Evolutionary conservation across 1,140 invertebrate genomes (phyloP), one percentile per base, ranked within the genome.

Genomic region (Drosophila lacertosa): DNA sequence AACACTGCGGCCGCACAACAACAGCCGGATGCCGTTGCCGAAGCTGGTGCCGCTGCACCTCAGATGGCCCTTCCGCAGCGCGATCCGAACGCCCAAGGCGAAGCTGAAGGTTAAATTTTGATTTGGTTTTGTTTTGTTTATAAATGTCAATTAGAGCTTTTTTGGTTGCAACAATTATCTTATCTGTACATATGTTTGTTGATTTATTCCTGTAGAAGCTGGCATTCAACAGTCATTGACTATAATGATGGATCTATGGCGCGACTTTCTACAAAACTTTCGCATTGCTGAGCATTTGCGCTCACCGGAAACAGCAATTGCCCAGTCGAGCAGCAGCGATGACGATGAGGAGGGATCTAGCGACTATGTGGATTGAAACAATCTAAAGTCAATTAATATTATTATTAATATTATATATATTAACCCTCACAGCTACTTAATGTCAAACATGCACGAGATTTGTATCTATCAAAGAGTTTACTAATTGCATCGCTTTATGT

Each of bases 241-340:
- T 1, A 93, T 93, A 1, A 91, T 96, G 24, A 92, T 96, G 60
- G 95, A 95, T 79, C 95, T 2, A 95, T 96, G 94, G 94, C 89
- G 95, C 15, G 94, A 96, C 77, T 91, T 96, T 33, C 86, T 96
- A 7, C 93, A 93, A 58, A 95, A 95, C 81, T 94, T 95, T 40
- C 92, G 93, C 33, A 89, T 93, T 71, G 91, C 92, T 24, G 90
- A 91, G 55, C 73, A 89, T 4, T 53, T 86, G 33, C 72, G 74
- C 3, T 89, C 92, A 10, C 91, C 91, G 32, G 92, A 93, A 55
- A 91, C 90, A 15, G 92, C 92, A 18, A 92, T 89, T 7, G 92
- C 80, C 0, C 79, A 75, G 18, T 79, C 80, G 80, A 71, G 90
- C 89, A 74, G 90, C 84, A 79, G 89, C 59, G 91, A 92, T 37